phyloP scores from a whole-genome alignment of 2,797 vertebrate genomes.

The Echeneis naucrates region DNA sequence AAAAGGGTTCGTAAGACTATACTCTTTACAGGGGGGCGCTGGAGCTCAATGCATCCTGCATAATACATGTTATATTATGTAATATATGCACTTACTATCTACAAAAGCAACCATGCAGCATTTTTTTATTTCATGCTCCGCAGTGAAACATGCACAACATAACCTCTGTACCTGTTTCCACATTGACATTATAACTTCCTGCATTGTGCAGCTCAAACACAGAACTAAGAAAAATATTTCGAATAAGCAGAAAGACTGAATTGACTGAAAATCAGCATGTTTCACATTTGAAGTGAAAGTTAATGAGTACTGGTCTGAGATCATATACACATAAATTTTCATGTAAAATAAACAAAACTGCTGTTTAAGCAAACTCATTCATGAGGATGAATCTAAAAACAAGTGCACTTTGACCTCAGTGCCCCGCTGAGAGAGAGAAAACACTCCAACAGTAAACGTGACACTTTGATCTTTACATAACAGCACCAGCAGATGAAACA shows the following conservation, averaged over 20 bases:
- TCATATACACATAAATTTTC: background rate
- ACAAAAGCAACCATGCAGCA: background rate
- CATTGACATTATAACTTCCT: background rate
- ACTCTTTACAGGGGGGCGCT: no score
- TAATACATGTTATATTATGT: background rate
- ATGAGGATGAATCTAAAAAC: conserved; percentile 15
- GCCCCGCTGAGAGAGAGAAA: conserved; percentile 9
- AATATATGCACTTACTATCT: background rate
- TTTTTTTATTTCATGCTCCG: background rate
- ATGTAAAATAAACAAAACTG: background rate
- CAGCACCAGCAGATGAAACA: conserved; percentile 18
- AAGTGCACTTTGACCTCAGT: conserved; percentile 31
- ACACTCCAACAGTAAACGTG: background rate
- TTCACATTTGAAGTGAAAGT: background rate
- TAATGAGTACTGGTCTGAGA: background rate
- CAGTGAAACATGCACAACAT: background rate
- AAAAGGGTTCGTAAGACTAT: no score
- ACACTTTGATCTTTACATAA: conserved; percentile 45
- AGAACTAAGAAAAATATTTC: background rate
- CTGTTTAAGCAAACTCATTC: background rate
- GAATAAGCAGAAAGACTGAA: background rate
- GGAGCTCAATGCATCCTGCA: no score
- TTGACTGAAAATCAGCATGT: background rate
- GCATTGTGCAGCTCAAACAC: background rate
- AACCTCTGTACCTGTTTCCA: no score